Evolutionary conservation across 2,113 vertebrate species (phyloP).

Genomic region (Sapayoa aenigma): DNA sequence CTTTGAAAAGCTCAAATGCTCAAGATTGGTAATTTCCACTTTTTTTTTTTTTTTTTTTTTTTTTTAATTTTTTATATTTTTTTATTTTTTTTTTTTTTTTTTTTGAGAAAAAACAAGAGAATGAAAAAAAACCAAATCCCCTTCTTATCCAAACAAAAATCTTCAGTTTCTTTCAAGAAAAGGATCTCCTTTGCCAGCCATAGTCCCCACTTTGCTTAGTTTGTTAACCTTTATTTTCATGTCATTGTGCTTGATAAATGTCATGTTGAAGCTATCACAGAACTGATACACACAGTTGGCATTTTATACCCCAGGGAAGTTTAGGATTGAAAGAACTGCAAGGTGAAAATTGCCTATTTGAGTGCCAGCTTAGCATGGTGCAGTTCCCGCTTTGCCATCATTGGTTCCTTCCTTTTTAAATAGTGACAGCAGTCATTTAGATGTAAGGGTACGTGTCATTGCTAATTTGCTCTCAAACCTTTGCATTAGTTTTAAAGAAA

Average conservation of each 20-base stretch:
- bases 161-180: neutral
- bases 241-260: constrained; percentile 19
- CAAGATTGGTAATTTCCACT: neutral
- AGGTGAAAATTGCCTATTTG: neutral
- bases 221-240: constrained; percentile 10
- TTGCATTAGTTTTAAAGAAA: neutral
- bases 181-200: neutral
- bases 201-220: neutral
- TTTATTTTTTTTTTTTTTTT: too few relatives aligned
- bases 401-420: neutral
- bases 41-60: neutral
- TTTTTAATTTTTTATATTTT: too few relatives aligned
- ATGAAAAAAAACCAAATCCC: neutral
- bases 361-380: neutral
- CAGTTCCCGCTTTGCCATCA: neutral
- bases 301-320: constrained; percentile 25
- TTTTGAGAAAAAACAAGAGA: neutral
- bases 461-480: neutral
- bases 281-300: neutral
- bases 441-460: neutral
- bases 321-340: neutral
- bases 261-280: neutral
- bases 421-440: neutral
- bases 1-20: neutral
- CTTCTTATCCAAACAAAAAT: neutral